Evolutionary conservation across 2,888 invertebrate species (phyloP), one percentile per base, ranked within the genome.

Genomic region (Mechanitis messenoides): DNA sequence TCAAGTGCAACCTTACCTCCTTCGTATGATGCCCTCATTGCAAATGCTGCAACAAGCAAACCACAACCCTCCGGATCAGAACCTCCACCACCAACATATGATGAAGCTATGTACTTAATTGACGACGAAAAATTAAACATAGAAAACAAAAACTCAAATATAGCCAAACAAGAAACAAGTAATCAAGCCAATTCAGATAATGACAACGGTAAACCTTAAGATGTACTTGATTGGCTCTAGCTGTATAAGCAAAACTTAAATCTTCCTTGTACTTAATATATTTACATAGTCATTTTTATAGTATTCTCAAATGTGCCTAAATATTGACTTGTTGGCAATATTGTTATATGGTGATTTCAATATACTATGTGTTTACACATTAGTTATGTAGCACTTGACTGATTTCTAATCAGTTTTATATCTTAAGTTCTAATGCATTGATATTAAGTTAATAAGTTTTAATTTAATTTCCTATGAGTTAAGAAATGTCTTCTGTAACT

Each of bases 71-170:
- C 90, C 53, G 84, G 86, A 61, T 91, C 91, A 20, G 92, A 92
- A 74, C 84, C 90, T 42, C 92, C 92, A 11, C 93, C 93, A 3
- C 93, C 93, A 1, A 91, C 92, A 12, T 93, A 93, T 73, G 92
- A 92, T 72, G 93, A 93, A 86, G 93, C 93, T 1, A 91, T 92
- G 89, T 90, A 87, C 69, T 83, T 91, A 12, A 89, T 91, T 72
- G 88, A 82, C 63, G 89, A 90, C 75, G 88, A 85, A 63, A 91
- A 90, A 71, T 73, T 79, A 54, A 74, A 70, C 59, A 74, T 77
- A 58, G 79, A 78, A 53, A 76, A 77, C 63, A 83, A 77, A 75
- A 77, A 73, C 71, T 20, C 54, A 33, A 82, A 83, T 65, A 79
- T 71, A 74, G 77, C 77, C 65, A 89, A 89, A 75, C 83, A 85